phyloP scores from a whole-genome alignment of 1,140 invertebrate genomes.

The Drosophila trapezifrons region DNA sequence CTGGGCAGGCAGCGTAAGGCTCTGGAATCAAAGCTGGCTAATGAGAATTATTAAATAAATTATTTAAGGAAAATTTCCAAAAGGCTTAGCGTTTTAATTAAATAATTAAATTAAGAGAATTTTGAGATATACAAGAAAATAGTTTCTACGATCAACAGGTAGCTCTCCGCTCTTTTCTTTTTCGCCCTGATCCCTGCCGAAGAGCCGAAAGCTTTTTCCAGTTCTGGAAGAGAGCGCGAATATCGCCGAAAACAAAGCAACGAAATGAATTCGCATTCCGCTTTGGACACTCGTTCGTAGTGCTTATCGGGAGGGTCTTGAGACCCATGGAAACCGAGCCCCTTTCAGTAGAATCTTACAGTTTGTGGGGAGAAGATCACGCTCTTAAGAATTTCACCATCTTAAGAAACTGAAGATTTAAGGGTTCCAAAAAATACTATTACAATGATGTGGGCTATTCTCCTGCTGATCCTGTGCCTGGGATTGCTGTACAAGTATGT shows the following conservation, averaged over 20 bases:
- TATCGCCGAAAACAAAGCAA: not conserved
- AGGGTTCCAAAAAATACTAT: not conserved
- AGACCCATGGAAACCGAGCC: not conserved
- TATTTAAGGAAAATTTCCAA: not conserved
- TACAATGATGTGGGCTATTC: constrained; percentile 37
- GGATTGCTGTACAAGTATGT: constrained; percentile 35
- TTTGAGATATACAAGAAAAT: too few relatives aligned
- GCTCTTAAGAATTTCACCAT: not conserved
- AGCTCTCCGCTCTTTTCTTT: not conserved
- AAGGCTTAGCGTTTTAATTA: not conserved
- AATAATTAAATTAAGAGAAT: not conserved
- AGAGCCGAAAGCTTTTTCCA: constrained; percentile 40
- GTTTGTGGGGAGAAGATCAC: constrained; percentile 2
- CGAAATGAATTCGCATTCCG: not conserved
- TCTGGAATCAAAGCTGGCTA: constrained; percentile 12
- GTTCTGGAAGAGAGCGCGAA: constrained; percentile 24
- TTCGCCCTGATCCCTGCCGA: constrained; percentile 17
- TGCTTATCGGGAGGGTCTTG: constrained; percentile 22
- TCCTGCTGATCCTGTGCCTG: constrained; percentile 15
- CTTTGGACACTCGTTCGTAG: not conserved
- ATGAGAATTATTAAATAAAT: constrained; percentile 22
- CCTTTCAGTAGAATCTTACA: constrained; percentile 9
- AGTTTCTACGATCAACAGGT: constrained; percentile 17
- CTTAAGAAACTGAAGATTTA: not conserved
- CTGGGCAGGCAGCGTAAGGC: constrained; percentile 58